Evolutionary conservation across 2,797 vertebrate species (phyloP).

Genomic region (Hephaestus fuliginosus): DNA sequence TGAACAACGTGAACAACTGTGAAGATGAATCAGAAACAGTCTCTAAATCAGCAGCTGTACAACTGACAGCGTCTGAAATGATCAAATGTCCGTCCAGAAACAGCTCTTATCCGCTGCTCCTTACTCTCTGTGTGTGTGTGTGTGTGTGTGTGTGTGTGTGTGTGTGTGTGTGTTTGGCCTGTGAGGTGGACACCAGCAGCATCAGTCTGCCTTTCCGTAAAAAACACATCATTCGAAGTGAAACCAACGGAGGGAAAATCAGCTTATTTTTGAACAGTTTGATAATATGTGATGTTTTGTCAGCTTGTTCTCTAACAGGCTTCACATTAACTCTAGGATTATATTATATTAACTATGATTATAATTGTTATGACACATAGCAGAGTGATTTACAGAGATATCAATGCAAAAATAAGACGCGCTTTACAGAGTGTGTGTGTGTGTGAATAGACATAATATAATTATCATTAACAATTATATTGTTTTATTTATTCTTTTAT

Average conservation of each 20-base stretch:
- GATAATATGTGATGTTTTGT: not conserved
- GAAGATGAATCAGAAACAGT: not conserved
- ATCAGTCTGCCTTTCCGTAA: not conserved
- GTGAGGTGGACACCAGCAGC: not conserved
- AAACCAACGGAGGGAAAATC: not conserved
- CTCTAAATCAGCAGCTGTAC: not conserved
- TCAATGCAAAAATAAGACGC: not conserved
- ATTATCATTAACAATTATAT: too few species aligned
- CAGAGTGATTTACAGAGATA: not conserved
- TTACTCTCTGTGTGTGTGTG: not conserved
- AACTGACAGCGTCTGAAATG: not conserved
- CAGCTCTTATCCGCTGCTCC: not conserved
- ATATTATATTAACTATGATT: not conserved
- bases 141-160: slow-evolving; percentile 12
- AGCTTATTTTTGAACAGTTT: not conserved
- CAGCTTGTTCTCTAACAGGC: too few species aligned
- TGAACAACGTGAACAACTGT: too few species aligned
- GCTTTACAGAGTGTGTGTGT: not conserved
- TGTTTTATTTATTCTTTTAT: too few species aligned
- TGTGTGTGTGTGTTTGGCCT: not conserved
- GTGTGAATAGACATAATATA: too few species aligned
- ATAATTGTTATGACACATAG: not conserved
- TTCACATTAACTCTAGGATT: not conserved
- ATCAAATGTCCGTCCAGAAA: not conserved
- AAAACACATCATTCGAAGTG: not conserved